Conservation (phyloP, 2,888 invertebrate genomes). For the Anaspis maculata region DNA sequence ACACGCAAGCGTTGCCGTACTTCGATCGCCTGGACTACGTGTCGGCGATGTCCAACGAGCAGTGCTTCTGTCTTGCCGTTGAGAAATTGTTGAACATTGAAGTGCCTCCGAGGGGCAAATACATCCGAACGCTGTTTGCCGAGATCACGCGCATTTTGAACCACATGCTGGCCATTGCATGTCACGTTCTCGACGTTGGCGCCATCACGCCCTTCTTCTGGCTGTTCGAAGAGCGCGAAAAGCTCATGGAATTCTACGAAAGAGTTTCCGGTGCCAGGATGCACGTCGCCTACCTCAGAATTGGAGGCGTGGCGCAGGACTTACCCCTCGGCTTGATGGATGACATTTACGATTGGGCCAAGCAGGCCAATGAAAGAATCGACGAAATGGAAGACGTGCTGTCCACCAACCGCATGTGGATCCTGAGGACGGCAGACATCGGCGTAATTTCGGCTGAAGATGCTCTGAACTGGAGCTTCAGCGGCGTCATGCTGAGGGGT, state of each 20-base stretch:
- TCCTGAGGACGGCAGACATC: slow-evolving; percentile 62
- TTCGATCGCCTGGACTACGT: slow-evolving; percentile 86
- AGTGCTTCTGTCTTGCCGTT: slow-evolving; percentile 66
- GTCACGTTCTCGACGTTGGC: slow-evolving; percentile 70
- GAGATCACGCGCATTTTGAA: slow-evolving; percentile 71
- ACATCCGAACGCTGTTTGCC: slow-evolving; percentile 59
- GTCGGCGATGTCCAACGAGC: slow-evolving; percentile 76
- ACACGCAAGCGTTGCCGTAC: slow-evolving; percentile 73
- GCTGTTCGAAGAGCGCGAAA: slow-evolving; percentile 85
- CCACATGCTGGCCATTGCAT: slow-evolving; percentile 65
- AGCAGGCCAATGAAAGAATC: slow-evolving; percentile 61
- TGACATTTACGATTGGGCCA: slow-evolving; percentile 65
- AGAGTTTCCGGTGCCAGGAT: slow-evolving; percentile 74
- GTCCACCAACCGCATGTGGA: slow-evolving; percentile 68
- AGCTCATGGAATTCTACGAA: slow-evolving; percentile 78
- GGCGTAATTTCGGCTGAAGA: slow-evolving; percentile 66
- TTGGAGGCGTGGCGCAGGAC: slow-evolving; percentile 73
- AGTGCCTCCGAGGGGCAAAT: slow-evolving; percentile 69
- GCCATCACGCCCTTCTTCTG: slow-evolving; percentile 87
- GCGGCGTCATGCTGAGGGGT: slow-evolving; percentile 72
- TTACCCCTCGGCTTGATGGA: slow-evolving; percentile 69
- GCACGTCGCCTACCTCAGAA: slow-evolving; percentile 74
- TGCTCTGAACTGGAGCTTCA: slow-evolving; percentile 51
- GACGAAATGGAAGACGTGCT: slow-evolving; percentile 80
- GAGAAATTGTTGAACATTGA: slow-evolving; percentile 77